Evolutionary conservation across 2,797 vertebrate genomes (phyloP), one percentile per base, ranked within the genome.

Genomic region (Diceros bicornis): DNA sequence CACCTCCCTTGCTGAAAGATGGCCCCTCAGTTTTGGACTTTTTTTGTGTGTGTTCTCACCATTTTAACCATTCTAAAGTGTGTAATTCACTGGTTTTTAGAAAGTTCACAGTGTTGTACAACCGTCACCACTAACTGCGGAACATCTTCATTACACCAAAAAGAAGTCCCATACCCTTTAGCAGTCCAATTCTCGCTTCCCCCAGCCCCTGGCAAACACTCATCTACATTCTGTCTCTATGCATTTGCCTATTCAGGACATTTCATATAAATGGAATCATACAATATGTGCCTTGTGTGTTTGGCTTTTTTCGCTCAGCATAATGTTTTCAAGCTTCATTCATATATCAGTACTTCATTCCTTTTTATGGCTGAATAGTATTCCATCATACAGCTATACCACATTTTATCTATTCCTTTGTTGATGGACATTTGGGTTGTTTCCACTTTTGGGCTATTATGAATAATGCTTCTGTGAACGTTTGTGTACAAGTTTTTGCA

Each of bases 371-470:
- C 5, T 23, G 13, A 79, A 47, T 47, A 55, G 57, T 32, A 52
- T 52, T 59, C 71, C 13, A 2, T 10, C 3, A 18, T 10, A 1
- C 0, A n/a, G 14, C 0, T 3, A 2, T 16, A 1, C 50, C 41
- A 18, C 47, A 21, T n/a, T 52, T 41, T 59, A 44, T n/a, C 10
- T 55, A 0, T 34, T 69, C 57, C 41, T 47, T n/a, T 27, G 47
- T 37, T 27, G 61, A 27, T 16, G 27, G 32, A 20, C 83, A 12
- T 8, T 9, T 8, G 89, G 32, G 21, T 61, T 16, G 55, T 52
- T n/a, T 37, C 78, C 27, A 1, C 11, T 52, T 29, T 32, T 5
- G 4, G 61, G n/a, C 87, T n/a, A 10, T 20, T 4, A n/a, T 4
- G 47, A 59, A 41, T 61, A 50, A 90, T 2, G 47, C 32, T 66